phyloP scores from a whole-genome alignment of 1,140 invertebrate genomes.

The Vanessa tameamea region DNA sequence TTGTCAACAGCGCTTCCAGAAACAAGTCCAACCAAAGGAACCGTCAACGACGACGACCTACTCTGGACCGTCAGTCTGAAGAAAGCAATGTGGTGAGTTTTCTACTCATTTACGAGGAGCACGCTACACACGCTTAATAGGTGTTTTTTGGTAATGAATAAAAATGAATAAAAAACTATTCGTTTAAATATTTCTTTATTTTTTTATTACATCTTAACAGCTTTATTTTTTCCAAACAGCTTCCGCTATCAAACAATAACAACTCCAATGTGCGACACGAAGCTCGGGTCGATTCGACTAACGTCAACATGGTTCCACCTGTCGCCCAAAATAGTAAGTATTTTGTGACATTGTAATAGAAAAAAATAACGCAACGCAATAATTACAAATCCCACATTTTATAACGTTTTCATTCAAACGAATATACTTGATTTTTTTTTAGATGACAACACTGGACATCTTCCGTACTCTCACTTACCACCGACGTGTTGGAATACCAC shows the following conservation, averaged over 20 bases:
- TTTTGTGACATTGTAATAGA: neutral
- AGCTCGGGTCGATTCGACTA: constrained; percentile 51
- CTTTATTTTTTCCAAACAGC: constrained; percentile 40
- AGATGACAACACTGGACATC: constrained; percentile 56
- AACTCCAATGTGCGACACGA: constrained; percentile 60
- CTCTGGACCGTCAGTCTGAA: constrained; percentile 59
- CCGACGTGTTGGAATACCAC: constrained; percentile 62
- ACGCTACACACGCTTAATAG: neutral
- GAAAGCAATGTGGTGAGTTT: constrained; percentile 52
- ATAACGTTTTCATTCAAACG: no score
- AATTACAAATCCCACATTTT: no score
- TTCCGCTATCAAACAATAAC: constrained; percentile 52
- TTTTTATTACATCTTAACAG: constrained; percentile 16
- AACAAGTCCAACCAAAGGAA: constrained; percentile 72
- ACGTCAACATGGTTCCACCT: constrained; percentile 64
- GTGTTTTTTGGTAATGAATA: neutral
- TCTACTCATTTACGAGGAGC: no score
- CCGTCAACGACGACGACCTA: constrained; percentile 60
- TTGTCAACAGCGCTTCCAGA: constrained; percentile 58
- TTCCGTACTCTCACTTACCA: constrained; percentile 59
- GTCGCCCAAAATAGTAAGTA: constrained; percentile 59
- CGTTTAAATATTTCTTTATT: constrained; percentile 10
- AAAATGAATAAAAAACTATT: no score
- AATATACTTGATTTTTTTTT: constrained; percentile 28
- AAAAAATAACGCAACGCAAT: no score